Evolutionary conservation across 2,797 vertebrate species (phyloP), one percentile per base, ranked within the genome.

Genomic region (Tenualosa ilisha): DNA sequence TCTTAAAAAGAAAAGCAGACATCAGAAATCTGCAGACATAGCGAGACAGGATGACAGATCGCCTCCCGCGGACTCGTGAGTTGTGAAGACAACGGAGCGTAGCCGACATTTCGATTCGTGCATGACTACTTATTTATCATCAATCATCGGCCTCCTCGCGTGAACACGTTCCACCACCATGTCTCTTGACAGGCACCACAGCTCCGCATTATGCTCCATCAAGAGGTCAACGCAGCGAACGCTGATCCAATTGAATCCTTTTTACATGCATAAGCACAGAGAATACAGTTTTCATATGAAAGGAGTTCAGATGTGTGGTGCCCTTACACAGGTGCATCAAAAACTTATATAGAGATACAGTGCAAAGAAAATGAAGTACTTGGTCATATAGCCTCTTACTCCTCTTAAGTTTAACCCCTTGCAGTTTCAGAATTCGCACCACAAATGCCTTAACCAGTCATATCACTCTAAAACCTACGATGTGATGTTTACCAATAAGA

Each of bases 101-200:
- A 9, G 72, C 40, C 46, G 72, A 79, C 72, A 79, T 79, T 79
- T 43, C 37, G 72, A 79, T 79, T 79, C 17, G 40, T 79, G 72
- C 72, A 79, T 79, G 72, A 79, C 37, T 43, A 79, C 72, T 79
- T 79, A 79, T 79, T 79, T 79, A 79, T 79, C 72, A 79, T 79
- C 72, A 43, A 79, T 79, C 72, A 46, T 79, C 40, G 37, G 26
- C 40, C 13, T 20, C 37, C 68, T 37, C 31, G 7, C 20, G 37
- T 46, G 37, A 6, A 17, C 0, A 15, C 6, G 40, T 22, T 40
- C 6, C 72, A 17, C 65, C 65, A 12, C 40, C 17, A 2, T 20
- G 40, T 79, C 72, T 79, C 6, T 17, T 8, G 37, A 43, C 26
- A 20, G 3, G 72, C 72, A 9, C 59, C 37, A 22, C 20, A 9